These are phyloP conservation scores for Adelges cooleyi DNA, from an alignment of 1,140 invertebrate genomes.

Conservation along the genomic window DNA sequence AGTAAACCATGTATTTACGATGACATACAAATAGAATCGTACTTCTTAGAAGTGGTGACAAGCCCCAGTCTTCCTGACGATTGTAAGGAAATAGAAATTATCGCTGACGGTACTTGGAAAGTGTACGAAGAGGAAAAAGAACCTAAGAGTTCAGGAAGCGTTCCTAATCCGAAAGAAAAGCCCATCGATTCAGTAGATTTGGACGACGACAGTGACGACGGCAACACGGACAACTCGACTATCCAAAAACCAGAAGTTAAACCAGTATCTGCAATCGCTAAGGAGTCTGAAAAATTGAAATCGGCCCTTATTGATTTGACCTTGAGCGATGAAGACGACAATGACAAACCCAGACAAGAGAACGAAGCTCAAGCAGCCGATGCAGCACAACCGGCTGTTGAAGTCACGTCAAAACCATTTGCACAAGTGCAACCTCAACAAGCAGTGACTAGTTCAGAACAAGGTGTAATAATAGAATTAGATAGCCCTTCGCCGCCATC, in stretches of 20 bases:
- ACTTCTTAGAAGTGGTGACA: constrained; percentile 16
- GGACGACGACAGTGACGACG: constrained; percentile 10
- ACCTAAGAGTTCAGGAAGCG: background rate
- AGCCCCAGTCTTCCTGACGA: background rate
- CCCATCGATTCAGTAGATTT: constrained; percentile 13
- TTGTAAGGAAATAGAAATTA: constrained; percentile 25
- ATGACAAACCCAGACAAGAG: constrained; percentile 1
- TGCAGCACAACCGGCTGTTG: background rate
- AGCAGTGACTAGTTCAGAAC: constrained; percentile 13
- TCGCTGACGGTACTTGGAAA: constrained; percentile 28
- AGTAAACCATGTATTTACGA: constrained; percentile 48
- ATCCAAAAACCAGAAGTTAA: background rate
- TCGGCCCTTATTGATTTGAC: constrained; percentile 2
- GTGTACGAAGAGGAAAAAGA: constrained; percentile 19
- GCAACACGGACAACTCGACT: background rate
- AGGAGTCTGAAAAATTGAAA: background rate
- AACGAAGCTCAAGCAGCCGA: constrained; percentile 1
- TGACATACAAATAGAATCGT: constrained; percentile 23
- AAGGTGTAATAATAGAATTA: constrained; percentile 16
- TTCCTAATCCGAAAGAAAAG: background rate
- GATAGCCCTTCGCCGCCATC: background rate
- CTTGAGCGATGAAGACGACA: constrained; percentile 1
- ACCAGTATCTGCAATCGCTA: background rate
- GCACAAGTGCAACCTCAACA: constrained; percentile 19
- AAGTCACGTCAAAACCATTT: background rate